A percentile compares a stretch with the other conserved stretches of the same genome.
These are phyloP conservation scores for Dynastes hyllus DNA, from an alignment of 2,888 invertebrate species.

Conservation along the genomic window DNA sequence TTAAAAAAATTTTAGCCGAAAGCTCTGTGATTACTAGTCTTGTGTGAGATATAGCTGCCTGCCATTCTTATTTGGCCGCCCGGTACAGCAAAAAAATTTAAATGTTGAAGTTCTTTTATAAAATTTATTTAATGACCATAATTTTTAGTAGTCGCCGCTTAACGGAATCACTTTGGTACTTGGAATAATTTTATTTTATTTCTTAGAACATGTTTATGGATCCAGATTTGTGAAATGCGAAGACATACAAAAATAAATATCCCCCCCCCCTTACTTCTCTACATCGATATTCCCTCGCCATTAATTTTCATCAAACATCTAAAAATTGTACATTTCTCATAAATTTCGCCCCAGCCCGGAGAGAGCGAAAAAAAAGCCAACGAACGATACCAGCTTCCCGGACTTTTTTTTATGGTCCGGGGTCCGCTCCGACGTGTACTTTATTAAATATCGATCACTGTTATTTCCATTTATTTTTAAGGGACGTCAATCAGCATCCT, in stretches of 20 bases:
- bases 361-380: neutral
- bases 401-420: constrained; percentile 8
- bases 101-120: no score
- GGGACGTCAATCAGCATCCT: constrained; percentile 49
- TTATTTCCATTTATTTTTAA: constrained; percentile 50
- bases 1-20: no score
- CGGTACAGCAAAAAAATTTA: no score
- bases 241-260: neutral
- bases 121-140: no score
- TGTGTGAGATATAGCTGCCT: no score
- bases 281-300: neutral
- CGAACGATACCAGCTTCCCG: neutral
- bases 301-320: constrained; percentile 15
- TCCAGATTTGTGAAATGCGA: no score
- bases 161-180: no score
- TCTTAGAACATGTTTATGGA: no score
- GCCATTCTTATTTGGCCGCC: no score
- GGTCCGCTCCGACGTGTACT: constrained; percentile 27
- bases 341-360: neutral
- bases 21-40: no score
- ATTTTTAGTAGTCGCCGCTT: no score
- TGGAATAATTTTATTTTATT: no score
- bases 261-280: neutral
- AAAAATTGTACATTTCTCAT: constrained; percentile 5
- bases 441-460: constrained; percentile 50